Base-by-base conservation (phyloP, 2,113 vertebrate species). In the Elephantulus edwardii region DNA sequence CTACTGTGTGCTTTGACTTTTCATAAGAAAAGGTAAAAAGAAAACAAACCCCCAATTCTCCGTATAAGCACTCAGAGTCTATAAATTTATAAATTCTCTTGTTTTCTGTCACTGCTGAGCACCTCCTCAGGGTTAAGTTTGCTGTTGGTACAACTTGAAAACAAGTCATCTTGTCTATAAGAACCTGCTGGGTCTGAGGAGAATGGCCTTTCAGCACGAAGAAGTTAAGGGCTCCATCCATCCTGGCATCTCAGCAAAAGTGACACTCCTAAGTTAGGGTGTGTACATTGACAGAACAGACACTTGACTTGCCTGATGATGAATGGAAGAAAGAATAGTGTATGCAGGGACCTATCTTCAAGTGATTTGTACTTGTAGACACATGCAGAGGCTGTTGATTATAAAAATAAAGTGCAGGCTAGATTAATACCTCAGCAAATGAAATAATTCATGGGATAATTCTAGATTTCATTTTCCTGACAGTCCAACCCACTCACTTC, bases 361-460 rank as follows among this genome's bases (percentile, higher is more conserved):
- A 76, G 66, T 95, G 90, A 96, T 95, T 93, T 94, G 94, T 95
- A 46, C 64, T 54, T 95, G 50, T 92, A 87, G 96, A 94, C 54
- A 96, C 33, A 70, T 64, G 91, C 6, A 92, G 46, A 92, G 87
- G 84, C 50, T 66, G 24, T 48, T 89, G 70, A 19, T 19, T 86
- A 48, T 83, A 72, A 93, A 96, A 91, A 76, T 22, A 91, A 72
- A 91, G 81, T 64, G 19, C 58, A 40, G 14, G 40, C 66, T 75
- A 58, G 30, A 58, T 79, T 28, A 48, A 62, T 1, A 1, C 42
- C 42, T 80, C 60, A 52, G 70, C 38, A 90, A 88, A 70, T 16
- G 42, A 28, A 74, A 24, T 44, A 42, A 91, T 56, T 17, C 62
- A 75, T 19, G 16, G n/a, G 35, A 3, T 30, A 9, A 14, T 60